Percentiles rank a stretch among this genome's conserved stretches.
Conservation (phyloP, 2,113 vertebrate species). For the Phaetusa simplex region DNA sequence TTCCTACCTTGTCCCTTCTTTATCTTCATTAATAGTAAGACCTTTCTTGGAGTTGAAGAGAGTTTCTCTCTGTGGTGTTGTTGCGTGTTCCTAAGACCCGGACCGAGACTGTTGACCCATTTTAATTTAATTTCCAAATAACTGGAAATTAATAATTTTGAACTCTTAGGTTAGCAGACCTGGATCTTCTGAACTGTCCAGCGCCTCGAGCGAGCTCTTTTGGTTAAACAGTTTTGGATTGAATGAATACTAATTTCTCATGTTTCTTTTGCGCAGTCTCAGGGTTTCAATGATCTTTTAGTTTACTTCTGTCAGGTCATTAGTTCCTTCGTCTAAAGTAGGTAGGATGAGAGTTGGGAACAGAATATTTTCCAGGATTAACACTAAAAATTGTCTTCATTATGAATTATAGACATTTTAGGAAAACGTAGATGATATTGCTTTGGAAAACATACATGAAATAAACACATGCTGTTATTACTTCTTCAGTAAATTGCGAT, state of each 20-base stretch:
- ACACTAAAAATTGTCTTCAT: neutral
- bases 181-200: neutral
- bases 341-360: neutral
- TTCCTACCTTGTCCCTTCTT: neutral
- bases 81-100: neutral
- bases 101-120: accelerated
- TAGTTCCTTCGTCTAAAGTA: neutral
- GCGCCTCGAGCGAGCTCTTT: neutral
- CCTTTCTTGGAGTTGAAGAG: neutral
- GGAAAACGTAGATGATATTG: neutral
- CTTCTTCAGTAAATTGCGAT: neutral
- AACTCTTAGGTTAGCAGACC: neutral
- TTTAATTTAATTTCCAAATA: neutral
- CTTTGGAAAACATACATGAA: neutral
- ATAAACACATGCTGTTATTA: neutral
- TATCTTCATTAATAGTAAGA: neutral
- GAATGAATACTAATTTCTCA: neutral
- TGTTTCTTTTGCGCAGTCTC: neutral
- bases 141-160: neutral
- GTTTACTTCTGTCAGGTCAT: neutral
- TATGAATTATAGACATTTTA: neutral
- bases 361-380: neutral
- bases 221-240: neutral
- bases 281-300: neutral
- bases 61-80: neutral